Evolutionary conservation across 2,113 vertebrate genomes (phyloP).

Genomic region (Cervus canadensis): DNA sequence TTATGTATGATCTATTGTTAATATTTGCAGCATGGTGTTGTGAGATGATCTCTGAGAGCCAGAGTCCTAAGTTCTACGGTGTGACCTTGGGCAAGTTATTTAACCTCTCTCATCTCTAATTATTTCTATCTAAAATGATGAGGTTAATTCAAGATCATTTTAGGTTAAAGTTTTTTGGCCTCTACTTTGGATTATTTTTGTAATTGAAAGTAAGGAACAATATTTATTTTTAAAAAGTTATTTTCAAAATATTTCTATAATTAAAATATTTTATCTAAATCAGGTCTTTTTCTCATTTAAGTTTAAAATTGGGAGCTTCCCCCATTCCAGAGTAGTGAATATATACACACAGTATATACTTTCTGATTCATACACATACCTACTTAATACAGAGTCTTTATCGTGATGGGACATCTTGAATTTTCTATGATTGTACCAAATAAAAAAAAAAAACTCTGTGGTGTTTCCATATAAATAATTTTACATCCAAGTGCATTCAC

Average conservation of each 20-base stretch:
- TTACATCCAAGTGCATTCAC: neutral
- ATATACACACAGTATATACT: neutral
- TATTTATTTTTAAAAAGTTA: neutral
- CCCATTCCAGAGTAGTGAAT: neutral
- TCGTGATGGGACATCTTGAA: neutral
- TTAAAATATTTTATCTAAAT: constrained; percentile 19
- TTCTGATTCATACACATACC: neutral
- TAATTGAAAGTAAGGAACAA: neutral
- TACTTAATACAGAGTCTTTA: neutral
- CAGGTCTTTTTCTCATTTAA: neutral
- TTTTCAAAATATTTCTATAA: neutral
- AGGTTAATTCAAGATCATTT: neutral
- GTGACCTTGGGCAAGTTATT: neutral
- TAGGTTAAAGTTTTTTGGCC: neutral
- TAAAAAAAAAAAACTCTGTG: neutral
- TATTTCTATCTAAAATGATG: neutral
- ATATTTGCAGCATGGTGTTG: neutral
- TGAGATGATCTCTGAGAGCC: neutral
- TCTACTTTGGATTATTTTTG: constrained; percentile 5
- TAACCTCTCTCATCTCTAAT: neutral
- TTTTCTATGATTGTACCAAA: neutral
- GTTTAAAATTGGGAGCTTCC: neutral
- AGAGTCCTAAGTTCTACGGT: neutral
- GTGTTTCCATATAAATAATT: neutral
- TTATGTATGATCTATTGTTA: neutral